phyloP scores from a whole-genome alignment of 2,113 vertebrate species.

The Gadus chalcogrammus region DNA sequence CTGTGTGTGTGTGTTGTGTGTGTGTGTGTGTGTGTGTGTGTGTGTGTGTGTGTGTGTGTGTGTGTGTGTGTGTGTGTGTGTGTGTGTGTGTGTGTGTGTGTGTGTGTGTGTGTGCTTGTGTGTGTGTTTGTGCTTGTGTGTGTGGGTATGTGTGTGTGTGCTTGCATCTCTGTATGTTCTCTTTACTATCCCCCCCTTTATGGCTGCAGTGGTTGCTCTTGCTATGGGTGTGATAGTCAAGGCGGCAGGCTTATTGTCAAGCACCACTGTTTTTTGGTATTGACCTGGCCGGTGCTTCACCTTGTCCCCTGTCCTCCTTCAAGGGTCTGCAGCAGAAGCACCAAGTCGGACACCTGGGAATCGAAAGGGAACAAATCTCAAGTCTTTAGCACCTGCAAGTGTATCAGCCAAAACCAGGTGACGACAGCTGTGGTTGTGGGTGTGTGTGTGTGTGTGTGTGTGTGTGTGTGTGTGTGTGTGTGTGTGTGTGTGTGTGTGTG shows the following conservation, averaged over 20 bases:
- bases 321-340: constrained; percentile 75
- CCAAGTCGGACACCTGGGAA: constrained; percentile 66
- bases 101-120: neutral
- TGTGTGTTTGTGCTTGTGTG: neutral
- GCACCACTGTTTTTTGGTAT: neutral
- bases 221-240: neutral
- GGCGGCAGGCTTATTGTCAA: neutral
- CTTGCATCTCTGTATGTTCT: neutral
- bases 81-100: neutral
- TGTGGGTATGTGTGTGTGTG: neutral
- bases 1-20: neutral
- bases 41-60: neutral
- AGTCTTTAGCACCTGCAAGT: constrained; percentile 78
- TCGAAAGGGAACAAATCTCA: constrained; percentile 67
- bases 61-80: neutral
- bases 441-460: constrained; percentile 12
- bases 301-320: constrained; percentile 45
- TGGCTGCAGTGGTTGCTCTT: neutral
- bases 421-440: constrained; percentile 26
- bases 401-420: constrained; percentile 70
- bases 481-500: constrained; percentile 5
- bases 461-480: constrained; percentile 7
- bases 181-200: neutral
- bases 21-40: neutral
- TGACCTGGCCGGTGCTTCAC: constrained; percentile 22